Base-by-base conservation (phyloP, 2,113 vertebrate genomes). In the Thomomys bottae region DNA sequence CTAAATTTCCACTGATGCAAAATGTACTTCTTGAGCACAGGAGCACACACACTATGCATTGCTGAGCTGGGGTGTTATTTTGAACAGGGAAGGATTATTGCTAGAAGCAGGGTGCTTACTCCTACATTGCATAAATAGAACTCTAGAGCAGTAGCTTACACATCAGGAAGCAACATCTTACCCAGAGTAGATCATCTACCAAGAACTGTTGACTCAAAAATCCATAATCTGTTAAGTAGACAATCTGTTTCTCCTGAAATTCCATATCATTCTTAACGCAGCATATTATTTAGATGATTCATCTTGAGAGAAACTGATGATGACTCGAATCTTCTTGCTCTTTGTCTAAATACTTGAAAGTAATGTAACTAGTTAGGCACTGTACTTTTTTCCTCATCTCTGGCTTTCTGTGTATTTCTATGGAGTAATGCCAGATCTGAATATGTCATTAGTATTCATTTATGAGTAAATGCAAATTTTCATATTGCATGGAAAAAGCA, bases 391-490 rank as follows among this genome's bases (percentile, higher is more conserved):
- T 79, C 73, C n/a, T n/a, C 38, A 57, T n/a, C 84, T 86, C 59
- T 72, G 87, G 61, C 21, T 83, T 95, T 93, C 80, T 87, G 67
- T 88, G 54, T 91, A 79, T 91, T 94, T 84, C 91, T 68, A 1
- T 94, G 82, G 95, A 95, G 71, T 11, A 87, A 24, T 84, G 89
- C 88, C 91, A 95, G 89, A 87, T 77, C 82, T 89, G 84, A 88
- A 83, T 86, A 57, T 92, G 57, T 76, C 88, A 96, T 94, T 96
- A 92, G 87, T 95, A 89, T 90, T 95, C 94, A 95, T 93, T 94
- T 96, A 94, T 94, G 88, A 94, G 78, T 88, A 94, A 73, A 95
- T 88, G 87, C 96, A 96, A 85, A 91, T 92, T 54, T 93, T 96
- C 78, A n/a, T 91, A 10, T 93, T 95, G 81, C 57, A 92, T 64